Evolutionary conservation across 1,140 invertebrate genomes (phyloP).

Genomic region (Branchinecta lindahli): DNA sequence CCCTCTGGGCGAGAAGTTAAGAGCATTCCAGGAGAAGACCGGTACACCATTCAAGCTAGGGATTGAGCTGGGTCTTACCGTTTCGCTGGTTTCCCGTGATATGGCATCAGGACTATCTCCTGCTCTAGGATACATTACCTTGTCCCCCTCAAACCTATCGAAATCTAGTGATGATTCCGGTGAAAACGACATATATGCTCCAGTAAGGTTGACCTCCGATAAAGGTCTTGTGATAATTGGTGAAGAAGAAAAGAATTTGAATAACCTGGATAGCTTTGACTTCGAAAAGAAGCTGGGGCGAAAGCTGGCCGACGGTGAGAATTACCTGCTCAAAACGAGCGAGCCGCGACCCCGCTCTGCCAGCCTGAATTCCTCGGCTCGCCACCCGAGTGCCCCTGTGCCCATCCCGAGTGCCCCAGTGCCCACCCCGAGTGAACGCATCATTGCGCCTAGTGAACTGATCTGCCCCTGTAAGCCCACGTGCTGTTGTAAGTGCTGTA

Average conservation of each 20-base stretch:
- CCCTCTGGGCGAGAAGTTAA: background rate
- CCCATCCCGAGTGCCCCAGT: too few species aligned
- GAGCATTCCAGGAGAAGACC: too few species aligned
- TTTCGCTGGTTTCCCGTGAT: background rate
- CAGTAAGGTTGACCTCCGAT: constrained; percentile 3
- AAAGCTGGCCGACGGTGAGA: background rate
- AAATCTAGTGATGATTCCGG: background rate
- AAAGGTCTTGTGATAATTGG: background rate
- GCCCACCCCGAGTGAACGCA: background rate
- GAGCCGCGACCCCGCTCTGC: background rate
- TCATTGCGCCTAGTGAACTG: background rate
- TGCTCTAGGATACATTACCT: constrained; percentile 1
- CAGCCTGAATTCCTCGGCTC: background rate
- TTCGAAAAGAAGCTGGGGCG: background rate
- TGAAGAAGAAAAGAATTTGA: background rate
- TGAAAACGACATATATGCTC: constrained; percentile 3
- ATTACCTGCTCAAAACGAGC: background rate
- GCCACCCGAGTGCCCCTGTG: background rate
- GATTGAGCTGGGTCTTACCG: background rate
- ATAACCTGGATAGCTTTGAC: background rate
- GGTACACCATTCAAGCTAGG: background rate
- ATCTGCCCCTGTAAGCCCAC: background rate
- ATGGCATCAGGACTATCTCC: constrained; percentile 1
- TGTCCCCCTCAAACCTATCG: background rate
- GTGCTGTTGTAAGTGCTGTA: background rate